Evolutionary conservation across 2,113 vertebrate species (phyloP).

Genomic region (Solea solea): DNA sequence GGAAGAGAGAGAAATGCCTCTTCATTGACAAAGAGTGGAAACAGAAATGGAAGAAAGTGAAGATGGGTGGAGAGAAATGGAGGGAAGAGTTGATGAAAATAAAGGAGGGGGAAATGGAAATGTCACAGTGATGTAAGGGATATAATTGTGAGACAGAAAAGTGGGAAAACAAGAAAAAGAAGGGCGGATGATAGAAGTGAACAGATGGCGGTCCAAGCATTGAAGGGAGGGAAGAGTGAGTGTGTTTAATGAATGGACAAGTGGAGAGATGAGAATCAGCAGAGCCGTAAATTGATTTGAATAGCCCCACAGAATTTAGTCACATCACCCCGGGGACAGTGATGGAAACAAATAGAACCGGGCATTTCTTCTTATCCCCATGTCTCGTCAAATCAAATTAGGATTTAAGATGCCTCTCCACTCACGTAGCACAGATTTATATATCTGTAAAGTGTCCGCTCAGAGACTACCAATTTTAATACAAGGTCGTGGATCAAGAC

Average conservation of each 20-base stretch:
- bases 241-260: slow-evolving; percentile 21
- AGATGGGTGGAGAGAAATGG: not conserved
- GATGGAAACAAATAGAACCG: slow-evolving; percentile 44
- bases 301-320: slow-evolving; percentile 37
- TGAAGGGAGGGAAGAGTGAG: slow-evolving; percentile 9
- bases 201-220: slow-evolving; percentile 25
- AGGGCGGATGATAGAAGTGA: not conserved
- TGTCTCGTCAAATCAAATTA: slow-evolving; percentile 56
- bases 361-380: slow-evolving; percentile 47
- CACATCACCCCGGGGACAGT: slow-evolving; percentile 36
- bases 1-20: not conserved
- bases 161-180: not conserved
- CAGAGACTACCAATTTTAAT: not conserved
- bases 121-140: slow-evolving; percentile 19
- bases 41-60: not conserved
- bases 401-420: slow-evolving; percentile 24
- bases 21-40: not conserved
- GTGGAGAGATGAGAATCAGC: slow-evolving; percentile 9
- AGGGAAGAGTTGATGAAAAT: not conserved
- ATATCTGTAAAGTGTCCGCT: slow-evolving; percentile 11
- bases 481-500: not conserved
- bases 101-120: slow-evolving; percentile 5
- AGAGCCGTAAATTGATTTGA: slow-evolving; percentile 49
- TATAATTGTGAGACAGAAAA: not conserved
- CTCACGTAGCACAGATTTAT: slow-evolving; percentile 26